phyloP scores from a whole-genome alignment of 1,140 invertebrate genomes.

The Brachionus rubens region DNA sequence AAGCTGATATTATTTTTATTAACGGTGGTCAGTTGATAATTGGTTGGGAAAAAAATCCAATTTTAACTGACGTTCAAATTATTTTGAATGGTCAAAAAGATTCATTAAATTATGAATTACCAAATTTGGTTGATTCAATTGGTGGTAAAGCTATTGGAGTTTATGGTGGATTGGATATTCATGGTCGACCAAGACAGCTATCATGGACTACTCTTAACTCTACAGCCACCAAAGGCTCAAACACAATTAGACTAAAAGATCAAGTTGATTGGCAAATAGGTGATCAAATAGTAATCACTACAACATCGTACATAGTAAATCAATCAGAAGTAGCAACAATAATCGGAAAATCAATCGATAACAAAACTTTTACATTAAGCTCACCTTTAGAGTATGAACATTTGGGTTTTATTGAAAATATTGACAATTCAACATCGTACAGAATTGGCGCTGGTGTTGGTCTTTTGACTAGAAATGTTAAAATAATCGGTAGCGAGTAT shows the following conservation, averaged over 20 bases:
- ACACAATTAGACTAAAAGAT: conserved; percentile 33
- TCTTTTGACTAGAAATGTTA: no score
- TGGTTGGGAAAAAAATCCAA: conserved; percentile 47
- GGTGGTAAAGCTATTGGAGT: conserved; percentile 27
- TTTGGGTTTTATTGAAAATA: no score
- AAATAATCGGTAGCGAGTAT: no score
- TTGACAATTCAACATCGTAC: not conserved
- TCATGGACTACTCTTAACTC: conserved; percentile 18
- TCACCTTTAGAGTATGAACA: not conserved
- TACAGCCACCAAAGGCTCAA: not conserved
- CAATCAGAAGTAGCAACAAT: conserved; percentile 41
- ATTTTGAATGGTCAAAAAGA: conserved; percentile 53
- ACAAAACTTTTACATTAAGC: not conserved
- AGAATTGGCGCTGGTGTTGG: not conserved
- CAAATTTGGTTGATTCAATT: not conserved
- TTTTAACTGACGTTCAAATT: conserved; percentile 48
- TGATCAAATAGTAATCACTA: not conserved
- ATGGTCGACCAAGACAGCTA: conserved; percentile 8
- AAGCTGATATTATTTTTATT: conserved; percentile 52
- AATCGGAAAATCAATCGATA: conserved; percentile 6
- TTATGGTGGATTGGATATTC: conserved; percentile 41
- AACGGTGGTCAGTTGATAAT: conserved; percentile 53
- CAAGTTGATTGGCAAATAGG: conserved; percentile 25
- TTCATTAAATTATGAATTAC: not conserved
- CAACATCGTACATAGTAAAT: not conserved